These are phyloP conservation scores for Sepiola atlantica DNA, from an alignment of 2,888 invertebrate genomes.

Conservation along the genomic window DNA sequence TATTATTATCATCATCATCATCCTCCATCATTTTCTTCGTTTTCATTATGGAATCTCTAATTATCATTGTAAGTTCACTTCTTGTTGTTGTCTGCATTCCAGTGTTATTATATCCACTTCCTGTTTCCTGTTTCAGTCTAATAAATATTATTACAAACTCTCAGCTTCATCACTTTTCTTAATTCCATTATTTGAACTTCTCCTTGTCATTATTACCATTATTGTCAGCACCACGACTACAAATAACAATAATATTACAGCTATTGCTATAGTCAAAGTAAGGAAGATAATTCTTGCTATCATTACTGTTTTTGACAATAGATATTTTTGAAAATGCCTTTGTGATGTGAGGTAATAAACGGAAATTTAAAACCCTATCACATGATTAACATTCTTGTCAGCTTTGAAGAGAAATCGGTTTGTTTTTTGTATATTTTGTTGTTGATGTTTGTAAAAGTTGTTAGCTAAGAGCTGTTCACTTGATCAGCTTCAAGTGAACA, in stretches of 20 bases:
- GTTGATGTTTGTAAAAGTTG: neutral
- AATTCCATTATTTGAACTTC: neutral
- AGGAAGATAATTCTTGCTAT: slow-evolving; percentile 6
- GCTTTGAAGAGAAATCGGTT: neutral
- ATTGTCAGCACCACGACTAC: neutral
- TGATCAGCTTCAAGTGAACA: neutral
- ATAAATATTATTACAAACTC: neutral
- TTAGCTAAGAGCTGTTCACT: neutral
- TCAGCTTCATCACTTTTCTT: neutral
- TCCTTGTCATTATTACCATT: neutral
- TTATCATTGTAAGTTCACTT: neutral
- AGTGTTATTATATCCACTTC: neutral
- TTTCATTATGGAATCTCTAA: neutral
- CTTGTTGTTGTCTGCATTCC: neutral
- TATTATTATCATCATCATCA: neutral
- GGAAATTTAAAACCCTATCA: neutral
- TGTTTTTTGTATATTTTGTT: no score
- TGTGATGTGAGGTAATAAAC: neutral
- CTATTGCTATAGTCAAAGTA: neutral
- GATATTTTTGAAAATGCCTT: neutral
- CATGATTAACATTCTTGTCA: neutral
- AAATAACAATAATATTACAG: neutral
- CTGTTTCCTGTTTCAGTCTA: neutral
- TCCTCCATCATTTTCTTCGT: neutral
- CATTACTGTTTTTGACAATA: neutral